Base-by-base conservation (phyloP, 1,140 invertebrate species). In the Papilio polytes region DNA sequence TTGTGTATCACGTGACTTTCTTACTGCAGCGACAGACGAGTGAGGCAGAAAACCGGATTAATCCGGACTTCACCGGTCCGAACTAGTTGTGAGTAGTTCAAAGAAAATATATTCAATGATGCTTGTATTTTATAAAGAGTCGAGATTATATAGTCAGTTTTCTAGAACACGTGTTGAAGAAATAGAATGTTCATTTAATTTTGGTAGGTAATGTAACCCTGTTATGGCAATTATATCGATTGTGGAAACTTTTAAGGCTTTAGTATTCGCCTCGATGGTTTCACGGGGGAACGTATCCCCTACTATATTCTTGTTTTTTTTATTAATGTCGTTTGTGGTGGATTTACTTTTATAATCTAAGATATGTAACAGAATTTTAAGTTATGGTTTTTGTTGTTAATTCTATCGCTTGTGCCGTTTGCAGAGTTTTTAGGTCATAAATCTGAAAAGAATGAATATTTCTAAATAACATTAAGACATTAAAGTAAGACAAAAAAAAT, bases 211-310 rank as follows among this genome's bases (percentile, higher is more conserved):
- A 76, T 74, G 86, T 83, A 84, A 86, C 80, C 80, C 78, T 80
- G 85, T 87, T 90, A 86, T 84, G 86, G 12, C 26, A 83, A 85
- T 48, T 85, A 83, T 88, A 90, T 91, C 82, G 89, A 91, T 91
- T 91, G 86, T 83, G 81, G 59, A 85, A 89, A 85, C 83, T 88
- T 88, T 86, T 85, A 78, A 83, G 74, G 84, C 73, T 80, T 85
- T 78, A 80, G 82, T 84, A 66, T 31, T 48, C 80, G 80, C 80
- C 80, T 80, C 74, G 80, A 80, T 80, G 80, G 81, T 53, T 46
- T 82, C 80, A 70, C 73, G 51, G 20, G 63, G 63, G 63, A 31
- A 20, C 13, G 63, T 70, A 36, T 31, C 63, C 63, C 63, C 63
- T 70, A 13, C 63, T 70, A 26, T 63, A 31, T 26, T 31, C 12